Percentiles rank a stretch among this genome's conserved stretches.
Evolutionary conservation across 2,888 invertebrate genomes (phyloP).

Genomic region (Eristalis arbustorum): DNA sequence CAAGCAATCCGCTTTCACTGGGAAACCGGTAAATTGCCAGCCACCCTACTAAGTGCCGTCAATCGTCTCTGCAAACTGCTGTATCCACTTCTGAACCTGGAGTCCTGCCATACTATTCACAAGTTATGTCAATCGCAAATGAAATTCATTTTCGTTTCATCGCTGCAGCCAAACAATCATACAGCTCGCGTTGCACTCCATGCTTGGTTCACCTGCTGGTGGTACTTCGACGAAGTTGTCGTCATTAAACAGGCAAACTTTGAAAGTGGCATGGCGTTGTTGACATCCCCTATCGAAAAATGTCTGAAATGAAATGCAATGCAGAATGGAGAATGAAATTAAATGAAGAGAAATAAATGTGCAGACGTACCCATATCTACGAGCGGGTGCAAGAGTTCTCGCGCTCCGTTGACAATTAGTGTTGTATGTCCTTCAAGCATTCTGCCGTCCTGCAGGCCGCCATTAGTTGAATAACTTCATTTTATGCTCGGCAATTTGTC

Average conservation of each 20-base stretch:
- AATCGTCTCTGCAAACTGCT: not conserved
- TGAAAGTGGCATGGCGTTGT: slow-evolving; percentile 30
- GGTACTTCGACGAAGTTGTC: slow-evolving; percentile 29
- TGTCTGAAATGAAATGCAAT: slow-evolving; percentile 47
- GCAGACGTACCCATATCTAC: slow-evolving; percentile 45
- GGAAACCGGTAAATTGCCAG: slow-evolving; percentile 46
- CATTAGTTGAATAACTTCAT: slow-evolving; percentile 70
- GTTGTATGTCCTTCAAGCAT: slow-evolving; percentile 51
- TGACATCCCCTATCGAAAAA: not conserved
- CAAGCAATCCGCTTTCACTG: slow-evolving; percentile 31
- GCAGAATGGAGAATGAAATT: slow-evolving; percentile 55
- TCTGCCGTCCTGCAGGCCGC: slow-evolving; percentile 42
- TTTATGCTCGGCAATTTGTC: slow-evolving; percentile 67
- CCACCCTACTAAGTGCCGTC: not conserved
- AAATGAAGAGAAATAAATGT: slow-evolving; percentile 68
- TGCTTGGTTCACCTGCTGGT: slow-evolving; percentile 14
- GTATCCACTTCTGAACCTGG: not conserved
- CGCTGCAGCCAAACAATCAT: slow-evolving; percentile 64
- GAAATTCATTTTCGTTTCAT: slow-evolving; percentile 61
- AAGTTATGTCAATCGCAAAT: slow-evolving; percentile 65
- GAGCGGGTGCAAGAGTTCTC: not conserved
- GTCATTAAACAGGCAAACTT: slow-evolving; percentile 61
- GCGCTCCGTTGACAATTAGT: slow-evolving; percentile 55
- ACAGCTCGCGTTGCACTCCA: slow-evolving; percentile 11
- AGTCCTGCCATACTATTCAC: slow-evolving; percentile 38